phyloP scores from a whole-genome alignment of 1,140 invertebrate genomes.

The Chironomus striatipennis region DNA sequence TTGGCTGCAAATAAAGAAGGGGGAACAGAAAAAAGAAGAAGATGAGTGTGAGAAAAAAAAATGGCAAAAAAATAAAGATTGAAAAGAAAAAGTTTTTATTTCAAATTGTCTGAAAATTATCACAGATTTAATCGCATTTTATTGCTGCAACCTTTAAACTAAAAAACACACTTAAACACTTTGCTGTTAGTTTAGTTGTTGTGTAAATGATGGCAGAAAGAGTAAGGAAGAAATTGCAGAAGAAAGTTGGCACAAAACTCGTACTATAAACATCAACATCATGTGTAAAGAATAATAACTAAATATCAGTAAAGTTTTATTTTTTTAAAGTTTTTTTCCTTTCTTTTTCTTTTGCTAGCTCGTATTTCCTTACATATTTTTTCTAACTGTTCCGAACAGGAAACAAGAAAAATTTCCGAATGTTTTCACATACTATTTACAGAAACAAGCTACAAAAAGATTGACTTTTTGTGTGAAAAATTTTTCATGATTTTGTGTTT shows the following conservation, averaged over 20 bases:
- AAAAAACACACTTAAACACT: neutral
- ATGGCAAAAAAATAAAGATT: neutral
- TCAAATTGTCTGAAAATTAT: neutral
- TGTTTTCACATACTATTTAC: conserved; percentile 20
- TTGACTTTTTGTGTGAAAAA: neutral
- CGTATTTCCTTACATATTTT: neutral
- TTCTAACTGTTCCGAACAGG: neutral
- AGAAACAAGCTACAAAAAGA: neutral
- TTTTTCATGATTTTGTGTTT: too few species aligned
- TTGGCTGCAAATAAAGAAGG: neutral
- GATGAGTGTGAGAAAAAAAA: neutral
- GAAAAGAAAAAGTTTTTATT: neutral
- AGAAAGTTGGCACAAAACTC: conserved; percentile 3
- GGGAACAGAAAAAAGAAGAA: neutral
- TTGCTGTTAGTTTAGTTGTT: neutral
- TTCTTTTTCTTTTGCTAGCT: too few species aligned
- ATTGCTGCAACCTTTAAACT: too few species aligned
- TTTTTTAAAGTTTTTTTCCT: conserved; percentile 1
- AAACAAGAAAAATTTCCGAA: conserved; percentile 19
- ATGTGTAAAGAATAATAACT: conserved; percentile 15
- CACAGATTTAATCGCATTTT: too few species aligned
- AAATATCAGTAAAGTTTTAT: neutral
- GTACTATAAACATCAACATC: conserved; percentile 16
- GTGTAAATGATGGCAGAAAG: neutral
- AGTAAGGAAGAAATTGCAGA: neutral